Evolutionary conservation across 2,888 invertebrate species (phyloP), one percentile per base, ranked within the genome.

Genomic region (Scaptomyza flava): DNA sequence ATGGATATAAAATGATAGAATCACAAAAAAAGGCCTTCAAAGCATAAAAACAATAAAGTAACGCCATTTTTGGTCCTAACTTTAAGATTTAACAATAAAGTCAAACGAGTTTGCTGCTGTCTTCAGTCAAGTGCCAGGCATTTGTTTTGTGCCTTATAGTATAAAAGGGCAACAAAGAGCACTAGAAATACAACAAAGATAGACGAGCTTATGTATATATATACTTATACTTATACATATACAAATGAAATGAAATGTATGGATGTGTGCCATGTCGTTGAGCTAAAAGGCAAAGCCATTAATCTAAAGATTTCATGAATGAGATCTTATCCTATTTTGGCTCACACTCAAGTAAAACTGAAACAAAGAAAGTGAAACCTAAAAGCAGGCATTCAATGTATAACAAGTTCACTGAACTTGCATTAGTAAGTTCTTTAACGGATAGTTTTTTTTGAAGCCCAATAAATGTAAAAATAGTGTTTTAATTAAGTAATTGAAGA

Each of bases 261-360:
- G 8, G 50, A 38, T 47, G 20, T 41, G 33, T 52, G 43, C 52
- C 41, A 48, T 7, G 36, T 47, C 38, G 31, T 65, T 68, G 43
- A 43, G 60, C 34, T 52, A 57, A 63, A 66, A 63, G 60, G 64
- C 46, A 71, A 63, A 52, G 56, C 52, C 64, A 59, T 65, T 76
- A 54, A 61, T 72, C 42, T 9, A 56, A 54, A 34, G 48, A 63
- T 66, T 66, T 46, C 30, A 45, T 57, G 23, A 4, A 17, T 1
- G 47, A 12, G 12, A 53, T 64, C 45, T 23, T 34, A 14, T 27
- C 14, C 14, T 27, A 23, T 51, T 59, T 48, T 59, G 48, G 31
- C 38, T 50, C 9, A n/a, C 33, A 8, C 9, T 45, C 46, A 14
- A 54, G 23, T 14, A 27, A 46, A 27, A 34, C 23, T 31, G 14